Evolutionary conservation across 2,888 invertebrate genomes (phyloP).

Genomic region (Aproaerema taeniolella): DNA sequence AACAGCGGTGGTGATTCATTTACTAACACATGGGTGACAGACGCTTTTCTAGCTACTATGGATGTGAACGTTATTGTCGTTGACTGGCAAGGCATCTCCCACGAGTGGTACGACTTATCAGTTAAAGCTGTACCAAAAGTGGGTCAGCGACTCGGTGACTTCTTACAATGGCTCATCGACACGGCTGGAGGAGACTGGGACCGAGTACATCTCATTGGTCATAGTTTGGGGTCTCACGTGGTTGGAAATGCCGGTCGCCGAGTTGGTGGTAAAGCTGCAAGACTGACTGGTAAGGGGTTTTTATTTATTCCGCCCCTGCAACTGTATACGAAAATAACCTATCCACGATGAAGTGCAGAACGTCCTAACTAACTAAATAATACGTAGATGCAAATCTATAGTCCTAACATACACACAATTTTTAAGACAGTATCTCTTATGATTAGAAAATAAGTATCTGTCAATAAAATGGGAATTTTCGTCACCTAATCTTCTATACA

Average conservation of each 20-base stretch:
- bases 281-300: conserved; percentile 34
- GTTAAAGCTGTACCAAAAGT: conserved; percentile 33
- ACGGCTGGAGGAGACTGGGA: conserved; percentile 37
- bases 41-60: conserved; percentile 30
- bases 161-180: conserved; percentile 37
- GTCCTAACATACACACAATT: not conserved
- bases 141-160: conserved; percentile 30
- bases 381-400: not conserved
- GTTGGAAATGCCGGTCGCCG: conserved; percentile 41
- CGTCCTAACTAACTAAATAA: not conserved
- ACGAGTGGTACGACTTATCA: conserved; percentile 36
- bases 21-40: conserved; percentile 35
- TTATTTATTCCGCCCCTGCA: too few species aligned
- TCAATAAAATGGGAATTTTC: too few species aligned
- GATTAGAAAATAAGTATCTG: too few species aligned
- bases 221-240: conserved; percentile 50
- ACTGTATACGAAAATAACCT: conserved; percentile 13
- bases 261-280: conserved; percentile 24
- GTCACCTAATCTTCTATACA: too few species aligned
- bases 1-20: conserved; percentile 39
- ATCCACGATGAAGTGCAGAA: too few species aligned
- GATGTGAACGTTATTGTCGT: conserved; percentile 43
- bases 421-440: too few species aligned
- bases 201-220: conserved; percentile 44
- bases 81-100: conserved; percentile 40